A percentile compares a stretch with the other conserved stretches of the same genome.
Evolutionary conservation across 2,888 invertebrate species (phyloP).

Genomic region (Periphyllus acericola): DNA sequence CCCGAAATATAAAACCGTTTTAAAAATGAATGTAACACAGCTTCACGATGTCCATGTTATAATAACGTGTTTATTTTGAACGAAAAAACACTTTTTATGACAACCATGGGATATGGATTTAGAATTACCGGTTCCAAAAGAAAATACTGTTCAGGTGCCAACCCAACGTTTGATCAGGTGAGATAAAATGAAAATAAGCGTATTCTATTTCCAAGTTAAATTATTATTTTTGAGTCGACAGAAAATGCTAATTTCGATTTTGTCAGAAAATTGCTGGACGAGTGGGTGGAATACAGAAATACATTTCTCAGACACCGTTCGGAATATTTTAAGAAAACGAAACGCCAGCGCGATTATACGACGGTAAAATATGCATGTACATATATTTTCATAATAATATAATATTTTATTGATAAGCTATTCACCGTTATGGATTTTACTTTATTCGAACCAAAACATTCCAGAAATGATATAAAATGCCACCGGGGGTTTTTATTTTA

Average conservation of each 20-base stretch:
- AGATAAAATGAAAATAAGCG: not conserved
- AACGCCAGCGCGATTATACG: not conserved
- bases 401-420: not conserved
- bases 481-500: not conserved
- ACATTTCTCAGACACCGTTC: not conserved
- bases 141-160: too few relatives aligned
- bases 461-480: not conserved
- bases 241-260: slow-evolving; percentile 25
- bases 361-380: not conserved
- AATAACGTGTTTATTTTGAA: too few relatives aligned
- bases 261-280: not conserved
- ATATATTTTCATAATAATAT: not conserved
- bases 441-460: not conserved
- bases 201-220: not conserved
- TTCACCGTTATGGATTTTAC: not conserved
- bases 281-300: slow-evolving; percentile 2
- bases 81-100: too few relatives aligned
- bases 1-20: too few relatives aligned
- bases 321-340: slow-evolving; percentile 1
- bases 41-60: too few relatives aligned
- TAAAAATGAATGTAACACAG: too few relatives aligned
- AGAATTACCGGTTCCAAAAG: too few relatives aligned
- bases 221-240: not conserved
- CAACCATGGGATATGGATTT: too few relatives aligned
- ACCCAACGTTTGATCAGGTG: not conserved